Conservation (phyloP, 2,797 vertebrate species). For the Neosilurus hyrtlii region DNA sequence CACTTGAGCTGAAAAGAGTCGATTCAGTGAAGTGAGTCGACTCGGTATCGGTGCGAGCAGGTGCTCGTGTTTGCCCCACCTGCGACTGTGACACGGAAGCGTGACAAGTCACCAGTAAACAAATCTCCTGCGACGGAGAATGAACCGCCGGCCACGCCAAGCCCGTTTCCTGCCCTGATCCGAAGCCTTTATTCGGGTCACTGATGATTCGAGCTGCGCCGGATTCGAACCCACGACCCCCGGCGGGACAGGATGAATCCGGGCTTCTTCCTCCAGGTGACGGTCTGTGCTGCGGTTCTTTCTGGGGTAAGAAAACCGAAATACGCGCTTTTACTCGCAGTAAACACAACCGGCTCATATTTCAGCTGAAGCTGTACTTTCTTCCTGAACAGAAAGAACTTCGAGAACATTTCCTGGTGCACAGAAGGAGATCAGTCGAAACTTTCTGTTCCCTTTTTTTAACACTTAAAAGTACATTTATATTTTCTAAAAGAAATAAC, state of each 20-base stretch:
- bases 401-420: not conserved
- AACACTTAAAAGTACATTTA: too few species aligned
- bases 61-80: slow-evolving; percentile 17
- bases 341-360: not conserved
- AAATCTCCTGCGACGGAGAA: not conserved
- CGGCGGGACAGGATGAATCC: slow-evolving; percentile 31
- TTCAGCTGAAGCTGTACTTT: not conserved
- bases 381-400: not conserved
- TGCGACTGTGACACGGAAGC: slow-evolving; percentile 30
- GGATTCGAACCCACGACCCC: slow-evolving; percentile 13
- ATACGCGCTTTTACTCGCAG: not conserved
- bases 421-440: too few species aligned
- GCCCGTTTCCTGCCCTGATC: too few species aligned
- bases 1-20: not conserved
- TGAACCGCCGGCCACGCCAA: not conserved
- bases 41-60: not conserved
- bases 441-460: too few species aligned
- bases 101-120: not conserved
- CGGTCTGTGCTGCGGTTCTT: slow-evolving; percentile 12
- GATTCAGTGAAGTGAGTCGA: slow-evolving; percentile 5
- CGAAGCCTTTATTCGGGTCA: too few species aligned
- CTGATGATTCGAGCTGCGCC: not conserved
- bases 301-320: slow-evolving; percentile 38
- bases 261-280: slow-evolving; percentile 20
- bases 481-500: too few species aligned